Conservation (phyloP, 2,113 vertebrate genomes). For the Callorhinus ursinus region DNA sequence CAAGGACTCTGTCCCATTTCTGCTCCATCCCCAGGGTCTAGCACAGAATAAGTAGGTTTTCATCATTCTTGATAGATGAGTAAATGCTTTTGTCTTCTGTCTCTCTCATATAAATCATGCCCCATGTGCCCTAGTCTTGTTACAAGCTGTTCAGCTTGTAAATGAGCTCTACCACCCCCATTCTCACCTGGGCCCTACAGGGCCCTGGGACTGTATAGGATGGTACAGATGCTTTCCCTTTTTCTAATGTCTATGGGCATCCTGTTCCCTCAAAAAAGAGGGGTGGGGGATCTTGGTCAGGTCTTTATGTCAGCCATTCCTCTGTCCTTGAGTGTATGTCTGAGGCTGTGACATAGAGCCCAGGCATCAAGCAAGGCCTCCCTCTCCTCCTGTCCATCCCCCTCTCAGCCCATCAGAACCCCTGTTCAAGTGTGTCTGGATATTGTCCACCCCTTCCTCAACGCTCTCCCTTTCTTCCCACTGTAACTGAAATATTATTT, state of each 20-base stretch:
- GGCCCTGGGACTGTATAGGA: not conserved
- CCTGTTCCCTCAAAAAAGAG: not conserved
- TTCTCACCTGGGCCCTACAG: not conserved
- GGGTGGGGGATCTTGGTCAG: not conserved
- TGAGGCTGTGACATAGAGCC: not conserved
- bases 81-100: not conserved
- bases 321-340: not conserved
- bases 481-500: not conserved
- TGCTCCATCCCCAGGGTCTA: not conserved
- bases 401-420: not conserved
- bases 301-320: not conserved
- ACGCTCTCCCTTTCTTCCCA: not conserved
- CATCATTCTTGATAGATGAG: not conserved
- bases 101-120: not conserved
- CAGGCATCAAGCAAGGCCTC: not conserved
- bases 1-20: not conserved
- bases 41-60: not conserved
- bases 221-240: not conserved
- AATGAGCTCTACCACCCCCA: not conserved
- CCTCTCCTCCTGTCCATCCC: not conserved
- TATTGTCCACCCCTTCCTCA: not conserved
- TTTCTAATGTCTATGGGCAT: not conserved
- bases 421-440: not conserved
- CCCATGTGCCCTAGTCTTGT: not conserved
- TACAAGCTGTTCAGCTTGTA: not conserved